Base-by-base conservation (phyloP, 2,888 invertebrate species). In the Melanophora roralis region DNA sequence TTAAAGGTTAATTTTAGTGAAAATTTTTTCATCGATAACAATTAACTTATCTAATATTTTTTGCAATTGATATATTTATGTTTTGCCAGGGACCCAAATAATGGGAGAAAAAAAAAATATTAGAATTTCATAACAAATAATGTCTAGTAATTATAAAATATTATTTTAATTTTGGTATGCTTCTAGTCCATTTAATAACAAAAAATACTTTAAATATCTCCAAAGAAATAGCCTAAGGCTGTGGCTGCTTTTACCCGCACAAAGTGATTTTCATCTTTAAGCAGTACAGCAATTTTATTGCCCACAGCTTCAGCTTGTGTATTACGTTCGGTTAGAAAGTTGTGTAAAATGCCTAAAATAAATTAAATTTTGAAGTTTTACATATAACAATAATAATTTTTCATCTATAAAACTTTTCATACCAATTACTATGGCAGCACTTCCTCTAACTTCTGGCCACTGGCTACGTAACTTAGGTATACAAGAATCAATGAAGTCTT, bases 401-500 rank as follows among this genome's bases (percentile, higher is more conserved):
- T 27, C 27, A 5, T 27, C 3, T 27, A 3, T 27, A 27, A 27
- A 27, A 6, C 3, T 6, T 27, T 27, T 3, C 75, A 84, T 84
- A 88, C 90, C 90, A 78, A 90, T 89, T 9, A 90, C 86, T 65
- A 89, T 86, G 14, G 90, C 88, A 4, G 90, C 88, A 84, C 89
- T 89, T 38, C 89, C 89, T 1, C 90, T 88, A 57, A 90, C 88
- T 82, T 90, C 90, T 1, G 86, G 84, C 90, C 90, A 90, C 72
- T 88, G 87, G 49, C 90, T 90, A 47, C 89, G 89, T 55, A 90
- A 78, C 73, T 90, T 89, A 57, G 90, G 90, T 85, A 90, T 85
- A 68, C 89, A 89, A 0, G 89, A 89, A 60, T 90, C 90, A 34
- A 90, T 89, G 38, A 90, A 90, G 73, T 89, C 90, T 80, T 89